Evolutionary conservation across 2,888 invertebrate genomes (phyloP).

Genomic region (Chymomyza caudatula): DNA sequence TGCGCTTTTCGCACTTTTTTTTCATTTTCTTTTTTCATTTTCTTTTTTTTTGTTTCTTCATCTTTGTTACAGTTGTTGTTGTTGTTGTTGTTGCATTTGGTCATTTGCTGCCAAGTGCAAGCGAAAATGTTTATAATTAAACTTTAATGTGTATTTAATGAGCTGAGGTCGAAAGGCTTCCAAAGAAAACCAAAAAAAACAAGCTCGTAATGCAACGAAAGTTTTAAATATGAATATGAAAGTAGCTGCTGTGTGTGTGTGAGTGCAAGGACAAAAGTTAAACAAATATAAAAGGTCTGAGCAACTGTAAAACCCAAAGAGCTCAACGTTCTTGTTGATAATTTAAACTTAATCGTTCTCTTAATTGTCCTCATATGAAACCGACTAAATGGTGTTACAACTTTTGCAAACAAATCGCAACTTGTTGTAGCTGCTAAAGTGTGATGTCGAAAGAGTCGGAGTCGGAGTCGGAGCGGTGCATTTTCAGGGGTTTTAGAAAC

Average conservation of each 20-base stretch:
- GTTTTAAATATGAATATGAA: constrained; percentile 36
- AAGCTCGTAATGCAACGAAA: not conserved
- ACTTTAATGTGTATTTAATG: constrained; percentile 66
- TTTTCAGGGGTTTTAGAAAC: constrained; percentile 19
- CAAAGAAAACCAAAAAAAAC: constrained; percentile 18
- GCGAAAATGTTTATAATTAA: constrained; percentile 69
- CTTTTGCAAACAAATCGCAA: constrained; percentile 69
- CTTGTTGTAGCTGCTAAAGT: constrained; percentile 47
- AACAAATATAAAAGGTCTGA: not conserved
- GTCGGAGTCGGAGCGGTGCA: too few species aligned
- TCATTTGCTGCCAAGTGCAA: constrained; percentile 65
- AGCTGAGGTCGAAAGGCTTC: constrained; percentile 30
- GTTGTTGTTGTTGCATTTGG: constrained; percentile 13
- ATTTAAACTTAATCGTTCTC: constrained; percentile 70
- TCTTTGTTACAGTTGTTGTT: not conserved
- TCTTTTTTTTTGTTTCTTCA: not conserved
- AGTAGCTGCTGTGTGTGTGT: constrained; percentile 15
- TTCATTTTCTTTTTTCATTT: constrained; percentile 7
- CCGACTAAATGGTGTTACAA: constrained; percentile 68
- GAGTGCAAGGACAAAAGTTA: constrained; percentile 45
- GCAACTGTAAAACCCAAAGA: not conserved
- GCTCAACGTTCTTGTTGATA: constrained; percentile 37
- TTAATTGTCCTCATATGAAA: constrained; percentile 70
- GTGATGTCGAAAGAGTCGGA: not conserved
- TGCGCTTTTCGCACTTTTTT: constrained; percentile 51